Evolutionary conservation across 2,797 vertebrate species (phyloP), one percentile per base, ranked within the genome.

Genomic region (Bufotes viridis): DNA sequence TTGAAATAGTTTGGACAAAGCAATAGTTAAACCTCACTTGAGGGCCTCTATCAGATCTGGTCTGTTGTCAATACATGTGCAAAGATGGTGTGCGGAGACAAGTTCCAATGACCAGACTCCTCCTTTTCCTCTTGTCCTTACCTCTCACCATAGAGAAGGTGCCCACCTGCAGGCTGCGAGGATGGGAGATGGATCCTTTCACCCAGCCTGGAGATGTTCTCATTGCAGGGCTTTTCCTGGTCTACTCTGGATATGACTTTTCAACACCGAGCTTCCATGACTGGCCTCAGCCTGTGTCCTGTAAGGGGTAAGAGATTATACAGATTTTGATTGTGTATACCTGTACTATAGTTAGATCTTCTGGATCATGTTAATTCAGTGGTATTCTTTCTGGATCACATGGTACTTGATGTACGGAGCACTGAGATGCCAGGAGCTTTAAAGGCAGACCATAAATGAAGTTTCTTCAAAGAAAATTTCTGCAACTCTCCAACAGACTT

Each of bases 191-290:
- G 55, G 86, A 72, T 10, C 26, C 79, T 55, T 87, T 87, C 42
- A 60, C 55, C 24, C 79, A 87, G 14, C 67, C 55, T 10, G 86
- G 86, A 5, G 86, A 87, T 65, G 22, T 87, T 42, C 55, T 87
- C 14, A 49, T 87, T 9, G 86, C 69, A 10, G 86, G 86, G 14
- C n/a, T 87, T 7, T 81, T 87, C 20, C 57, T 87, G 22, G 79
- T 87, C 29, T 81, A 87, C 57, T 87, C 86, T 74, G 65, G 79
- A 74, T 87, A 81, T 87, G 79, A 87, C 13, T 82, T 70, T 18
- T 70, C 67, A 53, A 53, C 51, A 17, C 78, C 61, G 42, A 81
- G 15, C 14, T 87, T 82, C 55, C 86, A 29, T 11, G 53, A 74
- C 7, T 10, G 3, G 29, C 86, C 79, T 20, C 13, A 51, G 51